Base-by-base conservation (phyloP, 2,113 vertebrate species). In the Pycnonotus jocosus region DNA sequence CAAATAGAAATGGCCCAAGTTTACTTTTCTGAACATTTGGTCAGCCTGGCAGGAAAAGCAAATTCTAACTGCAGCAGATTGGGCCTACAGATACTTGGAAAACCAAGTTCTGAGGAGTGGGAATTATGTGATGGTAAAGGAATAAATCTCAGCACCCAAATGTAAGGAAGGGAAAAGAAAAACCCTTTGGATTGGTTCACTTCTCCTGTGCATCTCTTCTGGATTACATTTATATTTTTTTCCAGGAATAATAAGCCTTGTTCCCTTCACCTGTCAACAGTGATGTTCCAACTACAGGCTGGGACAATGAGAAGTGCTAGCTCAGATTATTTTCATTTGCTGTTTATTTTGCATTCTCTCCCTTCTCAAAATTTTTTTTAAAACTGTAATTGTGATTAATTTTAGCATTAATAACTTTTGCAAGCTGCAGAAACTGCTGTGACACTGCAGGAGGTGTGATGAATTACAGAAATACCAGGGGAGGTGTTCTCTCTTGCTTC, bases 321-420 rank as follows among this genome's bases (percentile, higher is more conserved):
- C 7, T 60, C 20, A 23, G 22, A 15, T 69, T 13, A 37, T 60
- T 60, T 28, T 33, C 28, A 12, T 28, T n/a, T 61, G 33, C 3
- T 54, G 25, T 66, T 74, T 47, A 21, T 85, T 91, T 89, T 35
- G 15, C 45, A 27, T 94, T 81, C 42, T 89, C 19, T 35, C 30
- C 19, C 8, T 42, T 58, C 11, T 42, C 30, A 38, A 3, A 18
- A 28, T 68, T 60, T 27, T 3, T 25, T 2, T 0, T 1, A 18
- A 28, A 74, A 83, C 51, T 16, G 8, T 65, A 90, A 61, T 33
- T 80, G 9, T 54, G 35, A 66, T 70, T 83, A 50, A 58, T 71
- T 87, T 89, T 24, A 40, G 8, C 38, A 27, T 53, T 50, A 81
- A 60, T 82, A 11, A 14, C 27, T 71, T 68, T 62, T 58, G 9